These are phyloP conservation scores for Drosophila fulvimacula DNA, from an alignment of 2,888 invertebrate species.

Conservation along the genomic window DNA sequence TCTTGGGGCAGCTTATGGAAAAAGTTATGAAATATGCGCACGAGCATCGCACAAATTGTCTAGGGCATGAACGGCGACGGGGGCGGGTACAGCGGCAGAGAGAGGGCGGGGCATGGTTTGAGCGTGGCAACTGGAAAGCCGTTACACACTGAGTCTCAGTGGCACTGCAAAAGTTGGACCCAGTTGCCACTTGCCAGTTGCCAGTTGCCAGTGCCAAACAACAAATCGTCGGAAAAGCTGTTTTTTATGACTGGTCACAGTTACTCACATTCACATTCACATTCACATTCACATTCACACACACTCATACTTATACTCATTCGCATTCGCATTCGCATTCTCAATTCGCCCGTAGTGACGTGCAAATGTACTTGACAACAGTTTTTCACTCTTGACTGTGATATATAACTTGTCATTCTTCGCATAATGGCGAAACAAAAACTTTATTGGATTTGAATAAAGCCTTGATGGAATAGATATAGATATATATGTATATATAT, in stretches of 20 bases:
- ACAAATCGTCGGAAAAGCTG: constrained; percentile 63
- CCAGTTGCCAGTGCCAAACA: constrained; percentile 15
- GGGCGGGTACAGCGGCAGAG: neutral
- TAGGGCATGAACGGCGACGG: constrained; percentile 16
- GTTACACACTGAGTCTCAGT: constrained; percentile 29
- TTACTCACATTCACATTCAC: constrained; percentile 45
- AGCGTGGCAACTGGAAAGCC: constrained; percentile 27
- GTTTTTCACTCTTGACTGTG: constrained; percentile 28
- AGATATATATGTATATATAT: too few relatives aligned
- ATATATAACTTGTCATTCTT: constrained; percentile 22
- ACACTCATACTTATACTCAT: constrained; percentile 23
- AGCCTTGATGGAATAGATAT: too few relatives aligned
- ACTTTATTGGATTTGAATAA: constrained; percentile 1
- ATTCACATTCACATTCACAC: constrained; percentile 23
- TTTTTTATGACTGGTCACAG: constrained; percentile 66
- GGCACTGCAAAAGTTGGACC: constrained; percentile 22
- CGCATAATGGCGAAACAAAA: constrained; percentile 12
- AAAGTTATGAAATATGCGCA: constrained; percentile 83
- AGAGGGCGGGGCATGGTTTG: neutral
- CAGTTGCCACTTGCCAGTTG: constrained; percentile 3
- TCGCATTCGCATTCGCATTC: constrained; percentile 28
- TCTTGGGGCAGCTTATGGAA: constrained; percentile 81
- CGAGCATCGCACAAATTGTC: constrained; percentile 75
- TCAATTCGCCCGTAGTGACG: constrained; percentile 47
- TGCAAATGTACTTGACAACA: constrained; percentile 70